Base-by-base conservation (phyloP, 2,113 vertebrate genomes). In the Procavia capensis region DNA sequence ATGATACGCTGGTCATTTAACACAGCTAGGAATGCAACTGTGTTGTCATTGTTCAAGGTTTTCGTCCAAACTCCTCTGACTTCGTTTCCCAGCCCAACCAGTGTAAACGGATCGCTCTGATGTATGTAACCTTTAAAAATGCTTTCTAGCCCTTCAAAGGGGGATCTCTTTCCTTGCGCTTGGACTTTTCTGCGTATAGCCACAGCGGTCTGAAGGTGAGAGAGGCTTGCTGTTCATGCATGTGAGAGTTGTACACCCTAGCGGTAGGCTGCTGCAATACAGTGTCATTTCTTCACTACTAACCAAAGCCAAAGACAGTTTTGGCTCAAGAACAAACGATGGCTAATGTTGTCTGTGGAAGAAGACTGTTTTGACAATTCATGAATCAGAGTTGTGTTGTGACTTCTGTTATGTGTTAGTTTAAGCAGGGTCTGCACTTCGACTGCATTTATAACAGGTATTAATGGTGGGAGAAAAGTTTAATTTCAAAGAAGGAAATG, bases 231-330 rank as follows among this genome's bases (percentile, higher is more conserved):
- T 96, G 85, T 78, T 97, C 92, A 6, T 57, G 0, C 1, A 3
- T 95, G 92, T 95, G 93, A 29, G 81, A 95, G 86, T 95, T 97
- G 90, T 96, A 95, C 97, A 96, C 97, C 98, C 98, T 98, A 98
- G 98, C 95, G 98, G 98, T 74, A 93, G 79, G 91, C 98, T 47
- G 92, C 54, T 31, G 91, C 85, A 97, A 93, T 93, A 91, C 90
- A 75, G 41, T 64, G 61, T 34, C 88, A 72, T 83, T 97, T 96
- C 61, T 92, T 88, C 91, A 19, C 74, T 91, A 41, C 79, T 95
- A n/a, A 84, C 90, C 41, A 54, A 63, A 16, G 82, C 41, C 45
- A 6, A 34, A 68, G 63, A 83, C 54, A 47, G 59, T 96, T 81
- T 93, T 92, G 88, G 88, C 83, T 91, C 11, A 68, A 90, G 83